These are phyloP conservation scores for Adelphocoris suturalis DNA, from an alignment of 2,888 invertebrate species.

Conservation along the genomic window DNA sequence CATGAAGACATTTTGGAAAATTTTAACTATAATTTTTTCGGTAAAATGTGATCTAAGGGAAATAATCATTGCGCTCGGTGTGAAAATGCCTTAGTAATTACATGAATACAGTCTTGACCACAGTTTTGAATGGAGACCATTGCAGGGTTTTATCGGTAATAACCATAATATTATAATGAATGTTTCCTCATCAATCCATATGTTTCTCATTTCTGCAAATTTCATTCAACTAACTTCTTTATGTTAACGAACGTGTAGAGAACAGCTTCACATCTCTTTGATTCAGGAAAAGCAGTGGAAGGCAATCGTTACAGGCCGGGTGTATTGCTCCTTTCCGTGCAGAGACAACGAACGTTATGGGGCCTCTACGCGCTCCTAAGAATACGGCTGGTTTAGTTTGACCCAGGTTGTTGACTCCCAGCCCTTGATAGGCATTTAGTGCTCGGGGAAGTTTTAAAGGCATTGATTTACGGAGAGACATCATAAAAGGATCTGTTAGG, in stretches of 20 bases:
- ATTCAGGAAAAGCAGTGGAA: not conserved
- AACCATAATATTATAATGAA: no score
- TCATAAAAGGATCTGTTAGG: constrained; percentile 49
- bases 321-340: constrained; percentile 7
- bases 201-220: no score
- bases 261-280: not conserved
- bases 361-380: constrained; percentile 23
- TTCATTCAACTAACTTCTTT: not conserved
- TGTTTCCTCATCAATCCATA: no score
- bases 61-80: no score
- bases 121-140: no score
- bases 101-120: no score
- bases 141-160: no score
- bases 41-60: no score
- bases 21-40: no score
- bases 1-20: no score
- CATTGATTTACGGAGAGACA: constrained; percentile 63
- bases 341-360: constrained; percentile 25
- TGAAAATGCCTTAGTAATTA: no score
- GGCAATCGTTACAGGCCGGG: not conserved
- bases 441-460: constrained; percentile 46
- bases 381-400: constrained; percentile 44
- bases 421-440: constrained; percentile 58
- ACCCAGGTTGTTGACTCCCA: constrained; percentile 53
- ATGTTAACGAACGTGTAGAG: not conserved